Conservation (phyloP, 1,140 invertebrate genomes). For the Apolygus lucorum region DNA sequence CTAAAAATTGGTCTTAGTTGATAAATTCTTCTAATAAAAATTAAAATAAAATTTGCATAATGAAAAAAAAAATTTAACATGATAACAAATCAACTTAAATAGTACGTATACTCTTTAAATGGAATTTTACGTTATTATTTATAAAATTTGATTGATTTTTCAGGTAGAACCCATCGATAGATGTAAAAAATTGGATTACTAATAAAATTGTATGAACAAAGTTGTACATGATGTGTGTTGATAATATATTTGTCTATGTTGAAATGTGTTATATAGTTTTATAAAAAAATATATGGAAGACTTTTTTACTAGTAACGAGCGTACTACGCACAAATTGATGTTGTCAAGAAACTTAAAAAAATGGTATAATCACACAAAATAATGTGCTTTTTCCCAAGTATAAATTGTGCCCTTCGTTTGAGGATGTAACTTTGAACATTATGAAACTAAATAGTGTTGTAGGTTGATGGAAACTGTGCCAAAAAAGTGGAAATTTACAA, state of each 20-base stretch:
- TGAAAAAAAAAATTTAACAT: neutral
- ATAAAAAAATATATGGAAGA: neutral
- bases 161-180: neutral
- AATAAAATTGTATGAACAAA: neutral
- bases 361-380: too few relatives aligned
- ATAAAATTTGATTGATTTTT: neutral
- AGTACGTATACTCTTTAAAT: too few relatives aligned
- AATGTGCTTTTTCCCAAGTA: too few relatives aligned
- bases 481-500: too few relatives aligned
- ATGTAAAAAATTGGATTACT: neutral
- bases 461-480: too few relatives aligned
- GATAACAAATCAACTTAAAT: neutral
- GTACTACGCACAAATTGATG: neutral
- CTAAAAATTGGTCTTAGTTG: too few relatives aligned
- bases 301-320: neutral
- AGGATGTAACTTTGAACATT: too few relatives aligned
- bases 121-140: too few relatives aligned
- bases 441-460: too few relatives aligned
- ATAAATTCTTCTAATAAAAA: neutral
- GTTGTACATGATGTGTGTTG: neutral
- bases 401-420: too few relatives aligned
- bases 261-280: neutral
- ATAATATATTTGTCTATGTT: neutral
- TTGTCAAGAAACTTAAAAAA: neutral
- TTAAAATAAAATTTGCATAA: neutral